phyloP scores from a whole-genome alignment of 2,113 vertebrate genomes.

The Tiliqua scincoides region DNA sequence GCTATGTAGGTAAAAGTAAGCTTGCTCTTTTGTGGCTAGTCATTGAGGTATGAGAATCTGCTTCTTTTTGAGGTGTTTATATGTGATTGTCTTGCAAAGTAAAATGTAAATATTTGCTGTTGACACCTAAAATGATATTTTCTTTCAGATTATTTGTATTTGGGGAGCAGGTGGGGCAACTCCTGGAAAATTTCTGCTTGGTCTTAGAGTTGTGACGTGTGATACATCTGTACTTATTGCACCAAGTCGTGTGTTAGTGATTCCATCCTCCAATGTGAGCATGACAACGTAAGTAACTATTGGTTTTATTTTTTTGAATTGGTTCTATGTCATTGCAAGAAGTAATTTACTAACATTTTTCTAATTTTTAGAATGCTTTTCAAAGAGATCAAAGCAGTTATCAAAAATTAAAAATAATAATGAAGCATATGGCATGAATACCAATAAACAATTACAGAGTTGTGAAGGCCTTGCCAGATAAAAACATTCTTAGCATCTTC shows the following conservation, averaged over 20 bases:
- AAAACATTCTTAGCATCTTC: no score
- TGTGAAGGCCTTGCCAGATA: no score
- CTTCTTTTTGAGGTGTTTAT: background rate
- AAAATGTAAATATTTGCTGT: background rate
- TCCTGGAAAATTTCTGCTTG: slow-evolving; percentile 94
- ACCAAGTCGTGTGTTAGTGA: slow-evolving; percentile 90
- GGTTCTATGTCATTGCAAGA: background rate
- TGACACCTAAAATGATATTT: background rate
- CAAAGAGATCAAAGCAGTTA: no score
- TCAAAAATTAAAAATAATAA: no score
- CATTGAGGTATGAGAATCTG: background rate
- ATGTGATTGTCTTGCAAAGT: background rate
- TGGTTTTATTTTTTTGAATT: background rate
- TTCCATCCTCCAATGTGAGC: slow-evolving; percentile 91
- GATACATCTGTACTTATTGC: slow-evolving; percentile 90
- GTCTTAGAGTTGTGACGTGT: slow-evolving; percentile 90
- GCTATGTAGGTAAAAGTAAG: background rate
- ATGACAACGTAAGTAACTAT: slow-evolving; percentile 90
- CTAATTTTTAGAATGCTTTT: background rate
- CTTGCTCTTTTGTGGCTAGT: background rate
- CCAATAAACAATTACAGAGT: no score
- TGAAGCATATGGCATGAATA: no score
- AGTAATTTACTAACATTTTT: rapidly evolving
- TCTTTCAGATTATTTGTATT: slow-evolving; percentile 90
- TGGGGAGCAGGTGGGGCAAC: slow-evolving; percentile 96